Evolutionary conservation across 2,888 invertebrate species (phyloP), one percentile per base, ranked within the genome.

Genomic region (Mimachlamys varia): DNA sequence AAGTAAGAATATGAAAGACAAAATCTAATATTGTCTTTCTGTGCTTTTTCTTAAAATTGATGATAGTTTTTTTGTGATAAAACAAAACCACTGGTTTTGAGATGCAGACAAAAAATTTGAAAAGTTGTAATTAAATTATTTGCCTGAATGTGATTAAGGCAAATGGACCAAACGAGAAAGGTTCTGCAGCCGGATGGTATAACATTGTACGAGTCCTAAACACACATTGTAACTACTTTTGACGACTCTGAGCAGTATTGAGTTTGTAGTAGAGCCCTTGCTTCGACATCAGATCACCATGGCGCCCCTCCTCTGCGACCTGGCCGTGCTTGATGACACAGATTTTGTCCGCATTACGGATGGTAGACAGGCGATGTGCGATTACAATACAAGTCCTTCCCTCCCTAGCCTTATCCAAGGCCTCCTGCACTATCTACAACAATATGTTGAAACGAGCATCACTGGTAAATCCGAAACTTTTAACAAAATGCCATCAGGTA

Each of bases 351-450:
- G 98, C 98, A 96, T 98, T 98, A 95, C 98, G 97, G 92, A 98
- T 98, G 27, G 98, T 98, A 27, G 98, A 98, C 90, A 99, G 97
- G 10, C 98, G 97, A 97, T 99, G 99, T 0, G 98, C 98, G 94
- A 99, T 98, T 88, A 98, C 98, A 87, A 99, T 98, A 95, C 98
- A 98, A 0, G 99, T 99, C 89, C 98, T 97, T 33, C 97, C 97
- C 94, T 97, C 97, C 95, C 98, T 97, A 0, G 98, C 98, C 94
- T 97, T 97, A 96, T 99, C 98, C 91, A 99, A 96, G 0, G 98
- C 98, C 95, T 98, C 98, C 97, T 99, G 98, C 0, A 99, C 98
- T 89, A 98, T 97, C 98, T 98, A 98, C 17, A 92, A 89, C 55
- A 55, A 37, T 33, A 19, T 22, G n/a, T 58, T 58, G 15, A 22